Percentiles rank a stretch among this genome's conserved stretches.
Evolutionary conservation across 2,797 vertebrate species (phyloP).

Genomic region (Megaceryle alcyon): DNA sequence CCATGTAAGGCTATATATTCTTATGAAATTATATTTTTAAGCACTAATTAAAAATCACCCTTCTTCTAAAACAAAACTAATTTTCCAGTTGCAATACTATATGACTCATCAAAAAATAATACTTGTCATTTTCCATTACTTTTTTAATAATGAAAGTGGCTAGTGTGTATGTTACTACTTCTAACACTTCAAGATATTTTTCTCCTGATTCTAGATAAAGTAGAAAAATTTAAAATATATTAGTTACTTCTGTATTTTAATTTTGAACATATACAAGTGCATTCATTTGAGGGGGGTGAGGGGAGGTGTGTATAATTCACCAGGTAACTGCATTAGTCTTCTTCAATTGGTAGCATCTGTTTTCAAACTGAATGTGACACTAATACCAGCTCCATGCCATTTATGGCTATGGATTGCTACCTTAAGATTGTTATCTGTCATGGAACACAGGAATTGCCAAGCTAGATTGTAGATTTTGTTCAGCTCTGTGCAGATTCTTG

Average conservation of each 20-base stretch:
- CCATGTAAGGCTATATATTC: neutral
- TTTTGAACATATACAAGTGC: neutral
- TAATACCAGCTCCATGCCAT: neutral
- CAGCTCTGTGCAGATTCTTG: neutral
- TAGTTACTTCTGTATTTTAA: neutral
- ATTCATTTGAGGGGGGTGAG: neutral
- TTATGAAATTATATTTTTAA: slow-evolving; percentile 7
- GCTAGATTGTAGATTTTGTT: neutral
- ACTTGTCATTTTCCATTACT: neutral
- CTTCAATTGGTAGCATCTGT: neutral
- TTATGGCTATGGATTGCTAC: neutral
- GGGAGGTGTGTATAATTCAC: neutral
- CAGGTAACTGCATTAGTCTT: neutral
- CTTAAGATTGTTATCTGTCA: neutral
- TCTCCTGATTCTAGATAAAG: neutral
- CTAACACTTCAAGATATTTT: neutral
- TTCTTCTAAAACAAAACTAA: neutral
- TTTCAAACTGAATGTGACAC: neutral
- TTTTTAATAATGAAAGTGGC: neutral
- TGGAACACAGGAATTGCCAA: neutral
- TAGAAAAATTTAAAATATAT: neutral
- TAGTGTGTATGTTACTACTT: neutral
- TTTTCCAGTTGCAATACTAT: neutral
- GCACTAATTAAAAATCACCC: neutral
- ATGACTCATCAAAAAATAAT: neutral